Evolutionary conservation across 23 tunicate species (phyloP).

Genomic region (Ascidia mentula): DNA sequence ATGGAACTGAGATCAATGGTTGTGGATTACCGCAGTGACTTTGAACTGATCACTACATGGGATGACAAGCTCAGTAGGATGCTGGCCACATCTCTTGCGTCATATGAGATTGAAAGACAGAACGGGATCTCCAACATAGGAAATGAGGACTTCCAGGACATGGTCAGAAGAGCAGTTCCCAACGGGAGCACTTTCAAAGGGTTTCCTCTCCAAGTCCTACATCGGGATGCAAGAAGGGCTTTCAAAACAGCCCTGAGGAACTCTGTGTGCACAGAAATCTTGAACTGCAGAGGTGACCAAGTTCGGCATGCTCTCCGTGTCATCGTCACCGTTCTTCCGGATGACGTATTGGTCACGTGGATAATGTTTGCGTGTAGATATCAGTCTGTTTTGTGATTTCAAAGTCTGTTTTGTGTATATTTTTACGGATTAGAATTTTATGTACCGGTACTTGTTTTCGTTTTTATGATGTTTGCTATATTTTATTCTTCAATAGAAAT

Average conservation of each 20-base stretch:
- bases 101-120: slow-evolving; percentile 70
- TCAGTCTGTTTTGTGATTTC: slow-evolving; percentile 56
- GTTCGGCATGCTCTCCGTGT: slow-evolving; percentile 70
- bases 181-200: slow-evolving; percentile 94
- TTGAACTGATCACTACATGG: slow-evolving; percentile 68
- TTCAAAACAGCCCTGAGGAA: slow-evolving; percentile 63
- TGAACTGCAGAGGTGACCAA: slow-evolving; percentile 78
- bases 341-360: slow-evolving; percentile 76
- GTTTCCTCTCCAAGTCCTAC: slow-evolving; percentile 76
- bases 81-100: slow-evolving; percentile 61
- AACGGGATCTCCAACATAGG: slow-evolving; percentile 61
- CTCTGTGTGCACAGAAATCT: slow-evolving; percentile 66
- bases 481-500: too few relatives aligned
- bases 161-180: slow-evolving; percentile 69
- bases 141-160: slow-evolving; percentile 89
- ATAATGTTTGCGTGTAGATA: slow-evolving; percentile 92
- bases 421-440: too few relatives aligned
- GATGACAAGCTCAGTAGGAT: slow-evolving; percentile 69
- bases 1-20: slow-evolving; percentile 40
- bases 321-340: slow-evolving; percentile 69
- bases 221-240: slow-evolving; percentile 55
- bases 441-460: too few relatives aligned
- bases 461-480: too few relatives aligned
- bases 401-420: too few relatives aligned
- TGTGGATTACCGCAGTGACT: slow-evolving; percentile 46